Evolutionary conservation across 2,888 invertebrate species (phyloP), one percentile per base, ranked within the genome.

Genomic region (Bimastos eiseni): DNA sequence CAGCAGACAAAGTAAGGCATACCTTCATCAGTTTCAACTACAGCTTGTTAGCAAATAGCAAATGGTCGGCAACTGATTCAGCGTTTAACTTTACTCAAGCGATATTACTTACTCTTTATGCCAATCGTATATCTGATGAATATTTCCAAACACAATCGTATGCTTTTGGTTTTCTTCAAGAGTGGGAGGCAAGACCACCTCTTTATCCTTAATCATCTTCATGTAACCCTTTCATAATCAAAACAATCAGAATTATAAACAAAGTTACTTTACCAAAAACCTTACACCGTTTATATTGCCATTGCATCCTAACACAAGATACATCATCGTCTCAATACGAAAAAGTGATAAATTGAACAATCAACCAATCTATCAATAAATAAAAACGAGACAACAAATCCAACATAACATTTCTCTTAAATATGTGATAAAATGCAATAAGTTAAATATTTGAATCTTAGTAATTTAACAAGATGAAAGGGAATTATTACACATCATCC

Each of bases 41-140:
- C n/a, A n/a, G 70, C n/a, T 70, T 30, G 70, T 49, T 49, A 49
- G 49, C 49, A 49, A 49, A 17, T 24, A 49, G 49, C n/a, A n/a
- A n/a, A n/a, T n/a, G n/a, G n/a, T 41, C 41, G 15, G 41, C 41
- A 41, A 41, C 15, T 41, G 15, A 41, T 30, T 88, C 36, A 34
- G 88, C 24, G 34, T 37, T 30, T 30, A 88, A 88, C 24, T 37
- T 88, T 88, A 70, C n/a, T 30, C 70, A 34, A 30, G 41, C 13
- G 30, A 70, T 83, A 84, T 34, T 24, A 86, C 94, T 97, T 96
- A 99, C 98, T 98, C 98, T 96, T 97, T 96, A 95, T 99, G 99
- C 98, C 98, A 99, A 94, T 99, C 98, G 95, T 97, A 98, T 92
- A 99, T 99, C 90, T 97, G 97, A 95, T 98, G 98, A 93, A 99